phyloP scores from a whole-genome alignment of 92 coral and sea anemone species.

The Porites divaricata region DNA sequence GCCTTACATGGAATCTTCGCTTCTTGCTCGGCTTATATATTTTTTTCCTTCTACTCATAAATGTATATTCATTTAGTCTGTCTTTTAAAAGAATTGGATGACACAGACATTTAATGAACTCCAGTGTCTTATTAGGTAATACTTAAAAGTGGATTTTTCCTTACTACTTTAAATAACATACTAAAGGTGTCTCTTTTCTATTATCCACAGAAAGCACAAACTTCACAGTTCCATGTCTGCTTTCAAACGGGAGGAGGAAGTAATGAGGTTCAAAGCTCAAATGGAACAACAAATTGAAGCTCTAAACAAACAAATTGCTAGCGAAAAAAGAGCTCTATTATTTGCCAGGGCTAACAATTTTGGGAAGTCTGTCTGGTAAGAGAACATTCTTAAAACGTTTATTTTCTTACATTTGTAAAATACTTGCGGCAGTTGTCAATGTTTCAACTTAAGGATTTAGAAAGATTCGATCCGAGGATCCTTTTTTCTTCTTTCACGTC shows the following conservation, averaged over 20 bases:
- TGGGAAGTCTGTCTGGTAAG: background rate
- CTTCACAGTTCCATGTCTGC: background rate
- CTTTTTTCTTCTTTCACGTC: too few species aligned
- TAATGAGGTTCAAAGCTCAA: background rate
- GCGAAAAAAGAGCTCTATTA: background rate
- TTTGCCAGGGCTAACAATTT: background rate
- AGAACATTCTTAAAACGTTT: background rate
- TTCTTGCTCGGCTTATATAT: too few species aligned
- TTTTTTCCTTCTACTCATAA: too few species aligned
- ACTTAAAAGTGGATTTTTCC: background rate
- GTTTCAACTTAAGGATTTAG: background rate
- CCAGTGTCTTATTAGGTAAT: too few species aligned
- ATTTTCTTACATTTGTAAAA: background rate
- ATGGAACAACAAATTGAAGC: conserved; percentile 1
- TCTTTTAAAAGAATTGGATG: too few species aligned
- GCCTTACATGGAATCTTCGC: too few species aligned
- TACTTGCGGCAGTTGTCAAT: background rate
- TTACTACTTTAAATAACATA: too few species aligned
- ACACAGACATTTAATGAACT: too few species aligned
- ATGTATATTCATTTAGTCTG: too few species aligned
- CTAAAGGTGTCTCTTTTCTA: background rate
- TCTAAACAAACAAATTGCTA: background rate
- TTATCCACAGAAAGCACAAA: background rate
- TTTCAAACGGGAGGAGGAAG: background rate
- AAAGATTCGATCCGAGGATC: too few species aligned